phyloP scores from a whole-genome alignment of 2,797 vertebrate genomes.

The Phrynocephalus vlangalii region DNA sequence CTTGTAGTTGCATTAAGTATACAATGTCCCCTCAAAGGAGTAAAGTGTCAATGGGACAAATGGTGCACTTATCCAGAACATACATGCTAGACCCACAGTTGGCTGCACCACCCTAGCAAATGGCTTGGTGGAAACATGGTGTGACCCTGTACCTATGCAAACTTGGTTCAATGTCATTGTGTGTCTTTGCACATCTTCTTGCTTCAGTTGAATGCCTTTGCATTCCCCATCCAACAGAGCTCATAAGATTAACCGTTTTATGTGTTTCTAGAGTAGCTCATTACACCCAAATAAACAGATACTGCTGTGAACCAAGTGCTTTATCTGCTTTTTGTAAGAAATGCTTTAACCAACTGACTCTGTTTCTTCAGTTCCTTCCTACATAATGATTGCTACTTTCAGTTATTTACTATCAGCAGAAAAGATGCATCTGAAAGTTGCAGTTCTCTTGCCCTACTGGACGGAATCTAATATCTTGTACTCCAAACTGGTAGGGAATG shows the following conservation, averaged over 20 bases:
- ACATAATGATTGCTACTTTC: neutral
- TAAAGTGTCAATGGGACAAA: neutral
- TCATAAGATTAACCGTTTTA: neutral
- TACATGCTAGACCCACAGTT: neutral
- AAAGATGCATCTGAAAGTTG: conserved; percentile 4
- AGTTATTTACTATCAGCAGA: neutral
- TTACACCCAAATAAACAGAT: neutral
- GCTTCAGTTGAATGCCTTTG: neutral
- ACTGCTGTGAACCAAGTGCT: neutral
- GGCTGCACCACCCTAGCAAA: neutral
- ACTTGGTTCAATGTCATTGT: neutral
- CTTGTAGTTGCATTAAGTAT: neutral
- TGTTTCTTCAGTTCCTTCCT: neutral
- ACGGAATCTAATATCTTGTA: neutral
- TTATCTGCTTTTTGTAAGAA: neutral
- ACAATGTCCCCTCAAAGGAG: neutral
- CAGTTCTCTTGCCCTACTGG: neutral
- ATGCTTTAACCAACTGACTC: neutral
- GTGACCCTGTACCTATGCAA: neutral
- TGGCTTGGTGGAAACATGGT: neutral
- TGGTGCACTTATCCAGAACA: neutral
- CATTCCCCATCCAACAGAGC: neutral
- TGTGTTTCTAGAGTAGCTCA: neutral
- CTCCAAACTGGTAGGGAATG: neutral
- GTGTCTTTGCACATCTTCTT: no score